Conservation (phyloP, 2,113 vertebrate species). For the Fregata magnificens region DNA sequence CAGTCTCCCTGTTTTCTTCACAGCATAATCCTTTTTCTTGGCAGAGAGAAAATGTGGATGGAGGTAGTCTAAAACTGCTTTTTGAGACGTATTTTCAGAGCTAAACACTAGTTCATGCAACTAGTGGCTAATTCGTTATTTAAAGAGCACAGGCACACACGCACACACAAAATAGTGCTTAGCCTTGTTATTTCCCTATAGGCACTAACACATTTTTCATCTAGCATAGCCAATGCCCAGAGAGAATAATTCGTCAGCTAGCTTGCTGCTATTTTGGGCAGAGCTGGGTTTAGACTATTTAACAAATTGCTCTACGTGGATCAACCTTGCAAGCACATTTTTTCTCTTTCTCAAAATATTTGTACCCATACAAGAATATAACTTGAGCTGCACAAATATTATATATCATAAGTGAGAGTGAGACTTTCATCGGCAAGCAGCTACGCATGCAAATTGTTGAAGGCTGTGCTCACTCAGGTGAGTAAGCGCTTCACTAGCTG, state of each 20-base stretch:
- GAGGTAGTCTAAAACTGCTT: background rate
- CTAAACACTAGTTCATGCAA: background rate
- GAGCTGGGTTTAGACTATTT: slow-evolving; percentile 12
- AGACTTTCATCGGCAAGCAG: background rate
- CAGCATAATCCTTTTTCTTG: background rate
- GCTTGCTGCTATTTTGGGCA: slow-evolving; percentile 36
- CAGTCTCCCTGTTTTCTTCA: background rate
- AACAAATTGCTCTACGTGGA: background rate
- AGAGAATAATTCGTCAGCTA: slow-evolving; percentile 36
- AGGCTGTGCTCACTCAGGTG: background rate
- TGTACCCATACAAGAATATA: background rate
- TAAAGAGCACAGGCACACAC: background rate
- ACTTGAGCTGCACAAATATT: background rate
- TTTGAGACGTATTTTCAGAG: background rate
- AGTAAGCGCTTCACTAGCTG: background rate
- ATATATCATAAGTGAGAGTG: background rate
- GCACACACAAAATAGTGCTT: background rate
- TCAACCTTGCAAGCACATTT: background rate
- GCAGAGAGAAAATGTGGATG: background rate
- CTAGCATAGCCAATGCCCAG: background rate
- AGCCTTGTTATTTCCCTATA: slow-evolving; percentile 33
- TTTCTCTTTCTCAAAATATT: background rate
- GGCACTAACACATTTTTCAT: slow-evolving; percentile 26
- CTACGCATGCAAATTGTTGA: background rate
- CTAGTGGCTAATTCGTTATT: background rate